Base-by-base conservation (phyloP, 2,113 vertebrate species). In the Parus major region DNA sequence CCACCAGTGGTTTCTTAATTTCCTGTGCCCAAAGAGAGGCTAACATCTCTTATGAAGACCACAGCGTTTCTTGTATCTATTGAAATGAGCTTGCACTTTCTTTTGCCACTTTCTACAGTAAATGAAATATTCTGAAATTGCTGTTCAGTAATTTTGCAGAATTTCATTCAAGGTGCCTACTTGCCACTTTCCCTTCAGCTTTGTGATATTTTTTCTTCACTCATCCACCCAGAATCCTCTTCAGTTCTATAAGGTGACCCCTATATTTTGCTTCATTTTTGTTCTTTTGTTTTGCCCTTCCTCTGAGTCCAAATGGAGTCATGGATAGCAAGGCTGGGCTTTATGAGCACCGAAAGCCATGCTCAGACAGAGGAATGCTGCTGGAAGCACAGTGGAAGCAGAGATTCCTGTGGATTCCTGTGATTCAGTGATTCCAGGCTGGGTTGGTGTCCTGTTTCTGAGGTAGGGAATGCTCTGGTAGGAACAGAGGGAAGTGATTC, bases 311-410 rank as follows among this genome's bases (percentile, higher is more conserved):
- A 44, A 87, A 22, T 2, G 8, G 52, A 55, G 35, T 23, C 47
- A 11, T 18, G n/a, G 80, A 46, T 28, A 36, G 5, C 59, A 49
- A 71, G 17, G 15, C 28, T 23, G 39, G 52, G 22, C 11, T 84
- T 61, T 50, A 23, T 8, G 55, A 18, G 16, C 36, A 46, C 52
- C n/a, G 24, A 4, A n/a, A 27, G 20, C 14, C 12, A 24, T 3
- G 42, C 20, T 28, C 33, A 73, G 33, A 3, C 27, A 27, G 52
- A 27, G 52, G 52, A 19, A 21, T 16, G 33, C 84, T 60, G 61
- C 44, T 35, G 28, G n/a, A 35, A 60, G 61, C 41, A 25, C 0
- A 0, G 41, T 36, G 59, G 23, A 61, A 33, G 50, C 15, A 18
- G 49, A 0, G 9, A 53, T 12, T 56, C n/a, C 71, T 39, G 20